Evolutionary conservation across 2,113 vertebrate genomes (phyloP).

Genomic region (Rhizomys pruinosus): DNA sequence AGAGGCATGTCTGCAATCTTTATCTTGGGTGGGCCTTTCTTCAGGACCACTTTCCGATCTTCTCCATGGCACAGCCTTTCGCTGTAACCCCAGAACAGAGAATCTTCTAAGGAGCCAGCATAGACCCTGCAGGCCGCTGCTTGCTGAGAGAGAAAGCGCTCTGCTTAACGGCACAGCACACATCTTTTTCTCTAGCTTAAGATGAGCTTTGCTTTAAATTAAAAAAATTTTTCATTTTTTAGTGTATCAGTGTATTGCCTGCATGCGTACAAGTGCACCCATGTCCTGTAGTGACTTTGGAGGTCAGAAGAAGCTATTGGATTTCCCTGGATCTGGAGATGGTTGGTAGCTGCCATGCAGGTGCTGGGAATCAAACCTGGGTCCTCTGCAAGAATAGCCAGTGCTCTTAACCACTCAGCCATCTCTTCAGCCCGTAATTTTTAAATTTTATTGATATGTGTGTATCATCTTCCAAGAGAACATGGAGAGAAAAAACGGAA

Average conservation of each 20-base stretch:
- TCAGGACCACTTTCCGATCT: conserved; percentile 65
- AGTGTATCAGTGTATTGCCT: too few relatives aligned
- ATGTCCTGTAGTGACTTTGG: too few relatives aligned
- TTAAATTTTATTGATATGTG: not conserved
- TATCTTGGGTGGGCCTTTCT: conserved; percentile 71
- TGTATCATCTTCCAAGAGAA: not conserved
- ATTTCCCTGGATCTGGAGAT: too few relatives aligned
- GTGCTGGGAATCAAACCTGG: not conserved
- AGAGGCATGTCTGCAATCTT: conserved; percentile 68
- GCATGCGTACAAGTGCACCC: too few relatives aligned
- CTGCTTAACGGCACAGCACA: not conserved
- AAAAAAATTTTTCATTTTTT: too few relatives aligned
- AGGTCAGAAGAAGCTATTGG: too few relatives aligned
- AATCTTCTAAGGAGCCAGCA: conserved; percentile 79
- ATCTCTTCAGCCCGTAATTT: not conserved
- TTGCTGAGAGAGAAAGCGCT: conserved; percentile 71
- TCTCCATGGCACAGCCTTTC: conserved; percentile 83
- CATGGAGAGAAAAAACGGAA: not conserved
- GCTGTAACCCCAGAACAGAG: conserved; percentile 78
- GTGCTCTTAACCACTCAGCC: not conserved
- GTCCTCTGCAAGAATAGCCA: not conserved
- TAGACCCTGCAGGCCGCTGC: conserved; percentile 76
- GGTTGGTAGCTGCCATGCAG: too few relatives aligned
- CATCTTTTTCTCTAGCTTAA: not conserved
- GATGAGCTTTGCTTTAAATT: too few relatives aligned